phyloP scores from a whole-genome alignment of 2,888 invertebrate genomes.

The Venusia cambrica region DNA sequence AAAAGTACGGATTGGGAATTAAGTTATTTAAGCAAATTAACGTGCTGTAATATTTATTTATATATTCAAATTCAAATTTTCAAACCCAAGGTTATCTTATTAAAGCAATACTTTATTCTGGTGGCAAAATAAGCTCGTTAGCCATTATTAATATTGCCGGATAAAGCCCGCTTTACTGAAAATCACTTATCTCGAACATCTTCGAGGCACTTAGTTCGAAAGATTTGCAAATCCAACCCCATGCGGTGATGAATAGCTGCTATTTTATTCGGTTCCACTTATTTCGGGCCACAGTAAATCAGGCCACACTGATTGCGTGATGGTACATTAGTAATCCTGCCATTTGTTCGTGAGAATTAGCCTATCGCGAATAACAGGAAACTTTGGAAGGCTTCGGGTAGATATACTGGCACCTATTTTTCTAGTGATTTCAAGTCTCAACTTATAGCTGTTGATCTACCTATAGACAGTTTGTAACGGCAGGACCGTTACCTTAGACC shows the following conservation, averaged over 20 bases:
- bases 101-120: too few species aligned
- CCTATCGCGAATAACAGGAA: conserved; percentile 15
- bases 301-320: conserved; percentile 38
- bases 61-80: too few species aligned
- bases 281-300: conserved; percentile 43
- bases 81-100: too few species aligned
- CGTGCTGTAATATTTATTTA: too few species aligned
- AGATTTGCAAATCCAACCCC: conserved; percentile 37
- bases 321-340: conserved; percentile 30
- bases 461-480: too few species aligned
- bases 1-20: too few species aligned
- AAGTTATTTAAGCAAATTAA: too few species aligned
- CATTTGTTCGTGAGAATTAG: conserved; percentile 17
- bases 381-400: conserved; percentile 3
- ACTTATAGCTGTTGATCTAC: too few species aligned
- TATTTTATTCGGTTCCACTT: conserved; percentile 41
- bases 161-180: conserved; percentile 12
- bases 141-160: conserved; percentile 9
- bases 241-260: conserved; percentile 38
- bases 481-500: too few species aligned
- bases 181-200: conserved; percentile 16
- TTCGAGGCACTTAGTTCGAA: conserved; percentile 11
- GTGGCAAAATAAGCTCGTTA: conserved; percentile 1
- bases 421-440: too few species aligned
- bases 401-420: too few species aligned